Evolutionary conservation across 2,797 vertebrate species (phyloP).

Genomic region (Geotrypetes seraphini): DNA sequence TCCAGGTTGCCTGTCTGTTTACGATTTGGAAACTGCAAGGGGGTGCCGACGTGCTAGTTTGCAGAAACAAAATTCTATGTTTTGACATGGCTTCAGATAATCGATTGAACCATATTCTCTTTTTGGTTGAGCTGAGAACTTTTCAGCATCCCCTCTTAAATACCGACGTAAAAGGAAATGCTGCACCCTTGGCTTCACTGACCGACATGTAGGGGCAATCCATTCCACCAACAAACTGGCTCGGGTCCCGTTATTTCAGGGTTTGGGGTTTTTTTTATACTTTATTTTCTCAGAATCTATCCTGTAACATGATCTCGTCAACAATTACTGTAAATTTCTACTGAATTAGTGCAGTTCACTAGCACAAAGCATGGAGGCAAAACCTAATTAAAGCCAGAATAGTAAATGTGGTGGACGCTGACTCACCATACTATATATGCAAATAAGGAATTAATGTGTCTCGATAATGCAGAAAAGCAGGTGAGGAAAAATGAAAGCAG

Average conservation of each 20-base stretch:
- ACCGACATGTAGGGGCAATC: neutral
- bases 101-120: too few relatives aligned
- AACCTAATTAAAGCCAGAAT: constrained; percentile 31
- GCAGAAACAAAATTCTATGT: too few relatives aligned
- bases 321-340: constrained; percentile 15
- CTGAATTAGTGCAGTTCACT: constrained; percentile 19
- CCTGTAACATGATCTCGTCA: constrained; percentile 12
- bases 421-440: constrained; percentile 12
- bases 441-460: constrained; percentile 21
- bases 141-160: too few relatives aligned
- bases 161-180: neutral
- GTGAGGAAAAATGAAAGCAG: constrained; percentile 1
- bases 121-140: too few relatives aligned
- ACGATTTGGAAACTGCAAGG: neutral
- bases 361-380: constrained; percentile 13
- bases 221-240: neutral
- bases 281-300: neutral
- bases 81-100: too few relatives aligned
- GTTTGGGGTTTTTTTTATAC: neutral
- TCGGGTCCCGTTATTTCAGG: too few relatives aligned
- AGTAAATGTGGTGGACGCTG: constrained; percentile 22
- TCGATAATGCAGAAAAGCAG: constrained; percentile 9
- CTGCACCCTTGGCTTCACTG: constrained; percentile 2
- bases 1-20: too few relatives aligned
- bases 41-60: too few relatives aligned